Evolutionary conservation across 2,113 vertebrate species (phyloP), one percentile per base, ranked within the genome.

Genomic region (Apus apus): DNA sequence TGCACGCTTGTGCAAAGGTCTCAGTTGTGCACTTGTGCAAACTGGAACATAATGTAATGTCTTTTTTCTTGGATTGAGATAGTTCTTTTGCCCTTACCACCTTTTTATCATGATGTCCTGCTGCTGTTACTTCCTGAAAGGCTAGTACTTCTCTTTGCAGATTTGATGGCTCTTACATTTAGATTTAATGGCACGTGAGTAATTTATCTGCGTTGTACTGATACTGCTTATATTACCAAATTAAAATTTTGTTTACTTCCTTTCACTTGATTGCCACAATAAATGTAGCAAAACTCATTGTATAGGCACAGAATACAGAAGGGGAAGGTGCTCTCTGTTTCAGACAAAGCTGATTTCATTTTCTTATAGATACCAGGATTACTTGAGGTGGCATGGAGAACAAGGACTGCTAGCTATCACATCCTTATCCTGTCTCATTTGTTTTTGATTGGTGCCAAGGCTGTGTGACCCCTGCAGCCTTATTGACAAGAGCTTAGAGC

Each of bases 131-230:
- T 68, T 76, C 45, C 48, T 64, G 13, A 56, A 78, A 65, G 43
- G 23, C 60, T 57, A 73, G 54, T 51, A 46, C 13, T 79, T 1
- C 4, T 82, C 10, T 76, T 68, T 48, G 57, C 34, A 72, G 81
- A 53, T 0, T 1, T 67, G 6, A 26, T 56, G 26, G 26, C 32
- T 89, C 53, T 75, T 75, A 38, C 29, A 2, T 48, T 0, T 0
- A 64, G 16, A 50, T 13, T 18, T 75, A 45, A n/a, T 56, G 40
- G 74, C 38, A 56, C 85, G 51, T 87, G 50, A 89, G 18, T 40
- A 21, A 60, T 13, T 70, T 91, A 36, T 72, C 0, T 57, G 40
- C 15, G 8, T n/a, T 82, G 9, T 78, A 32, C 17, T 38, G 32
- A 5, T 57, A 65, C 1, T 78, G 13, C 70, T 92, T 75, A 8